Percentiles rank a stretch among this genome's conserved stretches.
phyloP scores from a whole-genome alignment of 2,888 invertebrate species.

The Cyclophora punctaria region DNA sequence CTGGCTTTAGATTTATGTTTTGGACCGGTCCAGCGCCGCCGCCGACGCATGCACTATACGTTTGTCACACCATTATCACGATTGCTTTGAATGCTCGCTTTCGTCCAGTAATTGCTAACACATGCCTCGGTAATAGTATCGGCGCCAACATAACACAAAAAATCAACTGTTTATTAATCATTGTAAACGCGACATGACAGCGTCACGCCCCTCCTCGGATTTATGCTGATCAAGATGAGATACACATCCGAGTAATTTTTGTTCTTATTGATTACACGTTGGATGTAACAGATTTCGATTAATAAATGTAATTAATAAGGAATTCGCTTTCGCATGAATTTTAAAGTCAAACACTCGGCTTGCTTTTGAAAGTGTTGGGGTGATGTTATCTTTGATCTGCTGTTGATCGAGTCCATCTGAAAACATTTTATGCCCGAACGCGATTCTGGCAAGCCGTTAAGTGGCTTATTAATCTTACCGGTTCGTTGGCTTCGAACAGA shows the following conservation, averaged over 20 bases:
- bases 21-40: constrained; percentile 39
- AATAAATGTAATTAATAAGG: constrained; percentile 24
- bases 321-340: constrained; percentile 15
- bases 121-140: constrained; percentile 23
- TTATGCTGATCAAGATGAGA: constrained; percentile 52
- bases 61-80: constrained; percentile 63
- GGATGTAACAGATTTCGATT: constrained; percentile 34
- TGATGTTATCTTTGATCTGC: constrained; percentile 39
- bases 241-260: constrained; percentile 20
- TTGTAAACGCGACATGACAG: constrained; percentile 48
- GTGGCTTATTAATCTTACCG: constrained; percentile 46
- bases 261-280: constrained; percentile 30
- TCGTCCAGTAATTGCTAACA: constrained; percentile 42
- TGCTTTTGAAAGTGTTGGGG: constrained; percentile 18
- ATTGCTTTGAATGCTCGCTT: constrained; percentile 30
- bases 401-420: constrained; percentile 31
- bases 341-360: constrained; percentile 13
- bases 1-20: constrained; percentile 60
- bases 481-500: constrained; percentile 44
- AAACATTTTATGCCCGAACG: constrained; percentile 37
- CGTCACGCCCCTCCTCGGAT: constrained; percentile 55
- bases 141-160: constrained; percentile 27
- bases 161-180: constrained; percentile 39
- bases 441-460: constrained; percentile 42
- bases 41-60: constrained; percentile 46